Base-by-base conservation (phyloP, 1,140 invertebrate genomes). In the Halesus radiatus region DNA sequence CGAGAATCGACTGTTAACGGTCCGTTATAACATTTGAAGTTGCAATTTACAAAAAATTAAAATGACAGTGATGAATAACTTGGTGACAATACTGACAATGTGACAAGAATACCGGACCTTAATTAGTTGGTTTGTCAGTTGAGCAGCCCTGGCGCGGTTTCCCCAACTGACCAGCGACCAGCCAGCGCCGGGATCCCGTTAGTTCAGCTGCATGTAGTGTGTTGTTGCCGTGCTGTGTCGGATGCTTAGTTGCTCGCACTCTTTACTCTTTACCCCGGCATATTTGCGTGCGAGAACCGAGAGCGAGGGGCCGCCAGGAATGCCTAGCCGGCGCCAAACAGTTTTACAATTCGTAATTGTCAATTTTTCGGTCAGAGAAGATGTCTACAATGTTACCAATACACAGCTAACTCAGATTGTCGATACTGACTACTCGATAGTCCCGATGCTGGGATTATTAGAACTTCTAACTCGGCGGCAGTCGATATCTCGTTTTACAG, bases 331-430 rank as follows among this genome's bases (percentile, higher is more conserved):
- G 62, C 62, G 62, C 62, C 62, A 29, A 66, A 23, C 56, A 66
- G 23, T 66, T 66, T 66, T 66, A 66, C 62, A 32, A 66, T 66
- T 66, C 62, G 29, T 66, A 66, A 66, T 66, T 66, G 62, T 66
- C 62, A 66, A 66, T 66, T 66, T 66, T 66, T 66, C 62, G 29
- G 62, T 37, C 62, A 7, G 62, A 8, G 37, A n/a, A 66, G 62
- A 66, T 66, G 62, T 16, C 26, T 66, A 66, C 15, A 16, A 29
- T 29, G 29, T 16, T 32, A 29, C 16, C 62, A 45, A 37, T 13
- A 45, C 29, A 16, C 16, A 7, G 26, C 62, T 29, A 45, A 45
- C 32, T 32, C 5, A 0, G 32, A 32, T 32, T 6, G 3, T 32
- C 5, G 32, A 32, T 32, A 32, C 32, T 32, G 2, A 37, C 32